phyloP scores from a whole-genome alignment of 1,140 invertebrate genomes.

The Holcopasites calliopsidis region DNA sequence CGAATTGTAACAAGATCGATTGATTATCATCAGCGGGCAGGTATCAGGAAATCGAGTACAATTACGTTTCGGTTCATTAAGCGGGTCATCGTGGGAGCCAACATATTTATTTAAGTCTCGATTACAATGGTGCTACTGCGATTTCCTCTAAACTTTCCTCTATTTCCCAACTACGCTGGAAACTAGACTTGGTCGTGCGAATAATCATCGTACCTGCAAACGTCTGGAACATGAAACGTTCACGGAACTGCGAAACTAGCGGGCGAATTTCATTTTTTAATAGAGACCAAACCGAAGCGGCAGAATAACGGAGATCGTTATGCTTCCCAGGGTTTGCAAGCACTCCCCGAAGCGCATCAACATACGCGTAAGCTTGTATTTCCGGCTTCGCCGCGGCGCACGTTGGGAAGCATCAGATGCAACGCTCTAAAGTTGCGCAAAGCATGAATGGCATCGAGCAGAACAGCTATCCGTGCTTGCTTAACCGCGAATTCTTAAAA shows the following conservation, averaged over 20 bases:
- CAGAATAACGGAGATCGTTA: slow-evolving; percentile 72
- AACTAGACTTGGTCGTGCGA: neutral
- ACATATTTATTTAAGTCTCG: neutral
- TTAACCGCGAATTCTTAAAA: slow-evolving; percentile 45
- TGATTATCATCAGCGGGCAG: neutral
- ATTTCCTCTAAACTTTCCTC: no score
- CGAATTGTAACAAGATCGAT: neutral
- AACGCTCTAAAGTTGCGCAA: slow-evolving; percentile 51
- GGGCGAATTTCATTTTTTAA: slow-evolving; percentile 54
- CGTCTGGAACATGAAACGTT: neutral
- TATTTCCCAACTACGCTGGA: neutral
- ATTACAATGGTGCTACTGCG: no score
- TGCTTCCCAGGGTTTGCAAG: slow-evolving; percentile 73
- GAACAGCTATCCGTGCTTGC: slow-evolving; percentile 13
- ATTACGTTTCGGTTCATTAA: neutral
- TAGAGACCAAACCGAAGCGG: slow-evolving; percentile 48
- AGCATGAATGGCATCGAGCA: slow-evolving; percentile 14
- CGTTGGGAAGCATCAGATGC: slow-evolving; percentile 22
- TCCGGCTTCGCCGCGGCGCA: neutral
- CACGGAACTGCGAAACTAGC: slow-evolving; percentile 18
- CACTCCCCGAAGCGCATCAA: slow-evolving; percentile 35
- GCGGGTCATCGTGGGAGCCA: neutral
- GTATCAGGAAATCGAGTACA: neutral
- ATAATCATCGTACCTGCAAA: neutral
- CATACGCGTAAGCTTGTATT: slow-evolving; percentile 42